Conservation (phyloP, 2,797 vertebrate genomes). For the Anomalospiza imberbis region DNA sequence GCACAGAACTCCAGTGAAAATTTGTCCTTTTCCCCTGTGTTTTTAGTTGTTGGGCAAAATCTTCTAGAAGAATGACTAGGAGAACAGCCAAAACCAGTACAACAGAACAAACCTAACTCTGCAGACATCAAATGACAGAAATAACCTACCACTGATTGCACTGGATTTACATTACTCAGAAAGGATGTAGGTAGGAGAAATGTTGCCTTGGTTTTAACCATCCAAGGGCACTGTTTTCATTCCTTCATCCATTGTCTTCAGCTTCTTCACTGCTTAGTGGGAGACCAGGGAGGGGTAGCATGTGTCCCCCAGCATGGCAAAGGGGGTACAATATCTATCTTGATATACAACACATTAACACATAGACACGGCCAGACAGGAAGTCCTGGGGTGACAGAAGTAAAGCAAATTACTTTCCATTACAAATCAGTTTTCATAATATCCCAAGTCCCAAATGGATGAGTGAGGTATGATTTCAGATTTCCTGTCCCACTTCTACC, state of each 20-base stretch:
- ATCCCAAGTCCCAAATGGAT: background rate
- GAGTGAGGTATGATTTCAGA: background rate
- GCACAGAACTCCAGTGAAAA: background rate
- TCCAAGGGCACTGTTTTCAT: background rate
- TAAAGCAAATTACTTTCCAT: background rate
- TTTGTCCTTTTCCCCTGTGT: background rate
- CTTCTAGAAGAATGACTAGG: background rate
- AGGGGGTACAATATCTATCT: background rate
- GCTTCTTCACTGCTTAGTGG: background rate
- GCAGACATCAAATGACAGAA: background rate
- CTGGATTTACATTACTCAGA: background rate
- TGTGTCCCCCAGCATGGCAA: fast-evolving
- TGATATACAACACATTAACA: background rate
- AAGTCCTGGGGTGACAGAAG: background rate
- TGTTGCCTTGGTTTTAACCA: background rate
- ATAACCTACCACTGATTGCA: background rate
- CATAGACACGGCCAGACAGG: fast-evolving
- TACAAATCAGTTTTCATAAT: background rate
- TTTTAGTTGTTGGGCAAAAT: background rate
- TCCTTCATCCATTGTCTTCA: background rate
- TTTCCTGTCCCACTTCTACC: background rate
- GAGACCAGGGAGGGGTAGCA: background rate
- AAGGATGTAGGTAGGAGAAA: background rate
- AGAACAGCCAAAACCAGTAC: background rate
- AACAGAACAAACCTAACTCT: background rate